Evolutionary conservation across 2,113 vertebrate species (phyloP), one percentile per base, ranked within the genome.

Genomic region (Rhinichthys klamathensis): DNA sequence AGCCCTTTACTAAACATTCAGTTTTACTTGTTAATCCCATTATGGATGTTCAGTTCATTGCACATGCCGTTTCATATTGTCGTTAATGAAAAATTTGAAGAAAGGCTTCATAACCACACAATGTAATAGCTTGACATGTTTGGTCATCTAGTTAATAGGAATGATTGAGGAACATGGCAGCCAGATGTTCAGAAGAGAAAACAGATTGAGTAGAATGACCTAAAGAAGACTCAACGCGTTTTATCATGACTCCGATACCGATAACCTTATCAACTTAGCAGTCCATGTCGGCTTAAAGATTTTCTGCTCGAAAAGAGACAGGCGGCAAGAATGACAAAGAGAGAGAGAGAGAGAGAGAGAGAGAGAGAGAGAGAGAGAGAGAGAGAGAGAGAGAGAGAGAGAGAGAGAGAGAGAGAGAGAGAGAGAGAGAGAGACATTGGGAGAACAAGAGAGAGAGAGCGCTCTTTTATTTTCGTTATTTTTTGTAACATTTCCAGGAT

Each of bases 181-280:
- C 30, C 30, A 30, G 18, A 49, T 32, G 35, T 32, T 73, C 27
- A 49, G 15, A 73, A 80, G 35, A 76, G 25, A 84, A 78, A 85
- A 63, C 60, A n/a, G 67, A 80, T 80, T 10, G 67, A 82, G 49
- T 56, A 15, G 32, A 15, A 11, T 86, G 69, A 75, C 70, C 79
- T 75, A 75, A 86, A 75, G 73, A 76, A 75, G 78, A 73, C 70
- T 46, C 35, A 15, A 35, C 13, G 61, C 41, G 16, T 85, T 74
- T 80, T 74, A 85, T 81, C 84, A 74, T 27, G 54, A 81, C 69
- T 61, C 46, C 6, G 56, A 74, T 49, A 61, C 77, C 23, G 78
- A 81, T 63, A 81, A 72, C 84, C 84, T 86, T 80, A 72, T 85
- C 76, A 73, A 81, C 3, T 85, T 81, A 85, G 77, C 77, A 74